Conservation (phyloP, 2,888 invertebrate species). For the Cylloceria caligata region DNA sequence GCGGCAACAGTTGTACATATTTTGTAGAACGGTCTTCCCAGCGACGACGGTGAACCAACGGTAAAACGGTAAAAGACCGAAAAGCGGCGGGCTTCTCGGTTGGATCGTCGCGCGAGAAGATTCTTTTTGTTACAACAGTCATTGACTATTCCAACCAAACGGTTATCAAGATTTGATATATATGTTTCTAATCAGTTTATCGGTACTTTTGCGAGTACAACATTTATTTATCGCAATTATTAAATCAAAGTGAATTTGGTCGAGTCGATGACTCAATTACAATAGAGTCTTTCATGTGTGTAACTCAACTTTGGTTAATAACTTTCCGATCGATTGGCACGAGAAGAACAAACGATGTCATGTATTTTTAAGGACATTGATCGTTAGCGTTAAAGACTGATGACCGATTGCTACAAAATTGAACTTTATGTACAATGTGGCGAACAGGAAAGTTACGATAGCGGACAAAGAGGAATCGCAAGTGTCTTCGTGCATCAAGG, state of each 20-base stretch:
- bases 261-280: too few relatives aligned
- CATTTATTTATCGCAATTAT: too few relatives aligned
- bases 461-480: not conserved
- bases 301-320: not conserved
- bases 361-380: not conserved
- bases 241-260: too few relatives aligned
- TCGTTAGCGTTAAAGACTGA: not conserved
- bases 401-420: not conserved
- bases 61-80: constrained; percentile 47
- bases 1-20: not conserved
- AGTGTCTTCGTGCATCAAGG: too few relatives aligned
- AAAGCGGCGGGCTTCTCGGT: constrained; percentile 14
- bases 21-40: constrained; percentile 8
- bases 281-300: too few relatives aligned
- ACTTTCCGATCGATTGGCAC: not conserved
- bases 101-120: constrained; percentile 8
- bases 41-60: constrained; percentile 29
- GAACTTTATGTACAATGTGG: not conserved
- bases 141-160: not conserved
- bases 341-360: not conserved
- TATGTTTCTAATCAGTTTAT: too few relatives aligned
- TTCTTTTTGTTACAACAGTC: not conserved
- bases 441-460: not conserved
- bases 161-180: not conserved
- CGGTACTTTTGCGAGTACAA: too few relatives aligned